Base-by-base conservation (phyloP, 2,797 vertebrate genomes). In the Crenichthys baileyi region DNA sequence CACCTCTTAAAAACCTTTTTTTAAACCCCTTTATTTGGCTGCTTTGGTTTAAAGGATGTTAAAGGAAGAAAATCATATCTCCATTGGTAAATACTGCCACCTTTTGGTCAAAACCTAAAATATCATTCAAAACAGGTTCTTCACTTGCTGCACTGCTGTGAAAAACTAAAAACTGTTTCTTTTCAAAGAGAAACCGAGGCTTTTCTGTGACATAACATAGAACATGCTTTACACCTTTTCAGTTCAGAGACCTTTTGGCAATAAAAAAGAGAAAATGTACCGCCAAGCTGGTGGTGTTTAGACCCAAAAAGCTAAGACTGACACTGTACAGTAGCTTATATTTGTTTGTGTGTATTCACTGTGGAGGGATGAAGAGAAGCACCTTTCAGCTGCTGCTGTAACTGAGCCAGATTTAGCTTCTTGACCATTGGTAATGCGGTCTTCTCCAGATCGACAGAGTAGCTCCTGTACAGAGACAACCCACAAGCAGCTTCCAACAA, bases 61-160 rank as follows among this genome's bases (percentile, higher is more conserved):
- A 50, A 53, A 22, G 60, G 13, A 31, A 65, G 24, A 16, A 4
- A 29, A 29, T 0, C 13, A 36, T 0, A 11, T 15, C 36, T 48
- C 24, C 18, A 58, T 12, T 15, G 77, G 46, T 75, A 65, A 71
- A 72, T 67, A 65, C 80, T 87, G 85, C 85, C 85, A 36, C 72
- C 70, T 9, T 3, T 58, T 82, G 85, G 53, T 39, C 11, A 72
- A 50, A 67, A 60, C 9, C 7, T 46, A 20, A 61, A 72, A 7
- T 0, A 20, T 53, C 20, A 26, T 13, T 55, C 39, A 46, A 70
- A 46, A n/a, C 41, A 46, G 11, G 31, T 44, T 68, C 26, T 22
- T 36, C 36, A 36, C 36, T 36, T 36, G 36, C 36, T 36, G 36
- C 36, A 36, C 36, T 36, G 36, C 36, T 36, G 36, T 36, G 36